Conservation (phyloP, 2,888 invertebrate species). For the Silvanus unidentatus region DNA sequence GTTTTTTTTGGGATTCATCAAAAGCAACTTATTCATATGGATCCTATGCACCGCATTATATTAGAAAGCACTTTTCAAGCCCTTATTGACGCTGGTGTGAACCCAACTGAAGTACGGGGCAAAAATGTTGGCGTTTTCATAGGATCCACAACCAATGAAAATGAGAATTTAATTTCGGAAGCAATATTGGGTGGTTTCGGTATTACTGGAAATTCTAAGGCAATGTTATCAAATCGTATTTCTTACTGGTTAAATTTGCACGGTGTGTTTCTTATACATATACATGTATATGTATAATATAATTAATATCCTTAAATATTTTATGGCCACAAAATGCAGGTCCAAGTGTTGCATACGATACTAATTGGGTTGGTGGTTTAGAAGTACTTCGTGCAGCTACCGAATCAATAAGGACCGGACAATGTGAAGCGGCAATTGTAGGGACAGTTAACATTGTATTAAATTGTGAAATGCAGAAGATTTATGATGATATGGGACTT, state of each 20-base stretch:
- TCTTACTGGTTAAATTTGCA: slow-evolving; percentile 86
- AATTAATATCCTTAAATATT: too few relatives aligned
- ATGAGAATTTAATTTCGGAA: slow-evolving; percentile 50
- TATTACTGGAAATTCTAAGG: slow-evolving; percentile 70
- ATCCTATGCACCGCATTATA: slow-evolving; percentile 45
- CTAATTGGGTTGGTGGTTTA: slow-evolving; percentile 61
- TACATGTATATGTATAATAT: too few relatives aligned
- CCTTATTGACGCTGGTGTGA: slow-evolving; percentile 48
- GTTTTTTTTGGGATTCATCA: slow-evolving; percentile 49
- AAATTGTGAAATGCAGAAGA: slow-evolving; percentile 56
- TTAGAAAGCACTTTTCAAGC: slow-evolving; percentile 48
- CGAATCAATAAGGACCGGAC: slow-evolving; percentile 74
- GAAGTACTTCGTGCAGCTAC: slow-evolving; percentile 62
- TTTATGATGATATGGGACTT: slow-evolving; percentile 58
- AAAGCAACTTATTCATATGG: slow-evolving; percentile 46
- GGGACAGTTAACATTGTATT: slow-evolving; percentile 77
- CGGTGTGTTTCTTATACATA: slow-evolving; percentile 54
- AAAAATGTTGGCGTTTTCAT: slow-evolving; percentile 45
- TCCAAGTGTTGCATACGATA: slow-evolving; percentile 56
- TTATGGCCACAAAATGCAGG: too few relatives aligned
- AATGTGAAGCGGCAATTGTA: slow-evolving; percentile 86
- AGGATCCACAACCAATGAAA: slow-evolving; percentile 46
- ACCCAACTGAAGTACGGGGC: slow-evolving; percentile 44
- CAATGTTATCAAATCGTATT: slow-evolving; percentile 93
- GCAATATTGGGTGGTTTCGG: slow-evolving; percentile 55